Percentiles rank a stretch among this genome's conserved stretches.
Conservation (phyloP, 1,140 invertebrate species). For the Aphaenogaster floridana region DNA sequence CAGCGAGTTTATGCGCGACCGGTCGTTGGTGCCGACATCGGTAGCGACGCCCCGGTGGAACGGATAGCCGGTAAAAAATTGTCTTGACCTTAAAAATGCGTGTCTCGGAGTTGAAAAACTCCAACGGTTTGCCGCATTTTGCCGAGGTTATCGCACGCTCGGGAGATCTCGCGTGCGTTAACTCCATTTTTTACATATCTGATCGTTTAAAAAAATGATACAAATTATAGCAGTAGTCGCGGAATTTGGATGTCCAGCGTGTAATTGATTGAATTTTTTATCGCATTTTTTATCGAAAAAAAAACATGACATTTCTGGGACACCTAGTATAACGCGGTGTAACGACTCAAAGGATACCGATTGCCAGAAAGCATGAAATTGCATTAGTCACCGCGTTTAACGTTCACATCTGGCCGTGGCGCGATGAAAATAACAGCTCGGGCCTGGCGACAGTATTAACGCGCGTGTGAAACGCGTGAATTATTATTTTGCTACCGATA, state of each 20-base stretch:
- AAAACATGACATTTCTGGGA: conserved; percentile 21
- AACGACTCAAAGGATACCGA: conserved; percentile 43
- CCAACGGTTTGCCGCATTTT: neutral
- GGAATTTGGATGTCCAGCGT: neutral
- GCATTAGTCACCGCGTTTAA: conserved; percentile 61
- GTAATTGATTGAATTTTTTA: conserved; percentile 7
- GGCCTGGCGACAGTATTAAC: conserved; percentile 40
- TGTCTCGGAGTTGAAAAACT: neutral
- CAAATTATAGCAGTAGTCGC: neutral
- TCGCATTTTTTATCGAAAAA: neutral
- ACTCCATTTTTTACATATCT: neutral
- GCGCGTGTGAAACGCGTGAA: conserved; percentile 29
- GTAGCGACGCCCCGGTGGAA: neutral
- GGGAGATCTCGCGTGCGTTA: neutral
- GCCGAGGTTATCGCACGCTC: too few species aligned
- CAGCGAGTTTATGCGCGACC: conserved; percentile 62
- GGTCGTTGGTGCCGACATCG: conserved; percentile 15
- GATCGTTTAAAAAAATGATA: neutral
- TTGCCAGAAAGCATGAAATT: conserved; percentile 64
- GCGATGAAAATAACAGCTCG: conserved; percentile 60
- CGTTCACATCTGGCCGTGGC: conserved; percentile 56
- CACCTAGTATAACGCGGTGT: conserved; percentile 6
- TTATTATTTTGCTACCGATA: conserved; percentile 59
- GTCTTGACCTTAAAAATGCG: neutral
- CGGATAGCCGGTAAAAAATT: neutral